Evolutionary conservation across 1,140 invertebrate species (phyloP).

Genomic region (Epicauta chinensis): DNA sequence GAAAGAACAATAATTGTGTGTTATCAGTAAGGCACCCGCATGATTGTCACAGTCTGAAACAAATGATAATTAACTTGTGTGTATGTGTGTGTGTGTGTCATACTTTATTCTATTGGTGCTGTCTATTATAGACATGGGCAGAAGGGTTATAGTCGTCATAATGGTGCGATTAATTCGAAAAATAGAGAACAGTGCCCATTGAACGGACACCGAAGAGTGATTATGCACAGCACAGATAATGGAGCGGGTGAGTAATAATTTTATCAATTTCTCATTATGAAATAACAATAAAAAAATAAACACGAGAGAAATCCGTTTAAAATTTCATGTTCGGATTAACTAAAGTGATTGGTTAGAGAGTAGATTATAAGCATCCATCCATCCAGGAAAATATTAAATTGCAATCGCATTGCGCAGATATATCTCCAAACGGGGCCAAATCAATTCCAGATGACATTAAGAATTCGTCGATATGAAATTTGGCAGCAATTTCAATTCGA

Average conservation of each 20-base stretch:
- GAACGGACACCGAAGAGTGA: conserved; percentile 17
- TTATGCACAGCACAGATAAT: conserved; percentile 43
- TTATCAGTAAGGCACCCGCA: neutral
- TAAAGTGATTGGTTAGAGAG: neutral
- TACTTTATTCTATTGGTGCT: neutral
- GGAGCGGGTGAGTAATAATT: conserved; percentile 37
- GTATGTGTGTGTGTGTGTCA: neutral
- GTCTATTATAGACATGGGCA: neutral
- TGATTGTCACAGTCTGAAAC: neutral
- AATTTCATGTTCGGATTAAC: neutral
- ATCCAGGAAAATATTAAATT: conserved; percentile 13
- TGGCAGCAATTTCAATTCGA: conserved; percentile 21
- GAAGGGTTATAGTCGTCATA: neutral
- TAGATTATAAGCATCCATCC: conserved; percentile 1
- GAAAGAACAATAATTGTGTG: no score
- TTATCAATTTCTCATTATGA: no score
- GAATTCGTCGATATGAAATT: conserved; percentile 17
- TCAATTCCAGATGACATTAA: conserved; percentile 10
- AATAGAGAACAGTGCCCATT: conserved; percentile 1
- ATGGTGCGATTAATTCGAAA: neutral
- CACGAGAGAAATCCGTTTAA: no score
- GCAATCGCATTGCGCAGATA: no score
- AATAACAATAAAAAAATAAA: no score
- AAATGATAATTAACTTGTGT: neutral
- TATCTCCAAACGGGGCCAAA: conserved; percentile 3